Base-by-base conservation (phyloP, 2,113 vertebrate species). In the Leptobrachium leishanense region DNA sequence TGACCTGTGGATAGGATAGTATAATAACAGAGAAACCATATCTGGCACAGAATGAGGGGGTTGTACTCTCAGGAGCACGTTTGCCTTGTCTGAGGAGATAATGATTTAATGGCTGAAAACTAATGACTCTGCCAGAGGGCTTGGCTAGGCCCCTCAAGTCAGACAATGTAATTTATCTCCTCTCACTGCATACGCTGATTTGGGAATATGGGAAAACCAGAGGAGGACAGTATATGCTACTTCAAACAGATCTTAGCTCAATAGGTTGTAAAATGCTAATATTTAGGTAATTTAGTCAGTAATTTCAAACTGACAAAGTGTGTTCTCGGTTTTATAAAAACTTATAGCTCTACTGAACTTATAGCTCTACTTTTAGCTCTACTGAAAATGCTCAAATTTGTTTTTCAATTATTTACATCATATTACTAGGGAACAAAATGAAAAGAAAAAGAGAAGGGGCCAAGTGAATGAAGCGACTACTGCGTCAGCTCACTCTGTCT, bases 401-500 rank as follows among this genome's bases (percentile, higher is more conserved):
- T 31, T 31, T 31, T 31, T 31, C 0, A 31, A 31, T 31, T 31
- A 50, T 8, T 88, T 43, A 89, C 86, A 88, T 88, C 87, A 88
- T 88, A 90, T 89, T 91, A 90, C 89, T 89, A 91, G 88, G 89
- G 87, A 90, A 89, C 31, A 10, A 44, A 20, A 59, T 59, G 62
- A 90, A 90, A 91, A 90, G 90, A 88, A 87, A 41, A 68, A 5
- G 66, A 10, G 40, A 12, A 43, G 57, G 43, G 20, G 31, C 11
- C 7, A 31, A 9, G 6, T 20, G 55, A 1, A 5, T 88, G 87
- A 82, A 88, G 88, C 86, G 90, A 89, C 77, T 86, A 84, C 93
- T 94, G 93, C 93, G 90, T 93, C 93, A 93, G 93, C 91, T 90
- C 89, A 93, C 90, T 93, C 92, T 94, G 92, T 93, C 92, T 94